Evolutionary conservation across 1,140 invertebrate genomes (phyloP).

Genomic region (Andricus grossulariae): DNA sequence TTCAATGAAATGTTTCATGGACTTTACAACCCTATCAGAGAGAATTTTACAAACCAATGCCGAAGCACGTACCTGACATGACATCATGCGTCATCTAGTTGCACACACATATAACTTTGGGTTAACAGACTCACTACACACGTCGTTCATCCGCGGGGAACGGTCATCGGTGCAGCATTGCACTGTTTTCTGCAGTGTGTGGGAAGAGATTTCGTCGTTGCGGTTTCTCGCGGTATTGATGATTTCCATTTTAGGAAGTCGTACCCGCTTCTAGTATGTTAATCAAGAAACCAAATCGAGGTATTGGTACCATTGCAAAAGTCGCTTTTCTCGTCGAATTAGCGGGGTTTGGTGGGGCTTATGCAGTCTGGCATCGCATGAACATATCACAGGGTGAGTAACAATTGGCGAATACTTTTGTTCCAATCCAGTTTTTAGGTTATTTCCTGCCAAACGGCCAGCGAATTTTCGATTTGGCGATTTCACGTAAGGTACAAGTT

Average conservation of each 20-base stretch:
- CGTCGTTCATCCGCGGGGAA: too few species aligned
- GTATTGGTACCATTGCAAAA: constrained; percentile 30
- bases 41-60: too few species aligned
- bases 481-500: neutral
- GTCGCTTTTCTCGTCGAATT: constrained; percentile 51
- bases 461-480: neutral
- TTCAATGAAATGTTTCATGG: too few species aligned
- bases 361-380: constrained; percentile 61
- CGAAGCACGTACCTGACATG: too few species aligned
- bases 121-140: too few species aligned
- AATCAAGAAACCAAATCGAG: constrained; percentile 54
- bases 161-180: too few species aligned
- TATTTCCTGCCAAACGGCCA: constrained; percentile 12
- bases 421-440: constrained; percentile 36
- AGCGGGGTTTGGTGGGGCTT: constrained; percentile 49
- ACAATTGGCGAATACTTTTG: constrained; percentile 31
- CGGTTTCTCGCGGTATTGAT: constrained; percentile 55
- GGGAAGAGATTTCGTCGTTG: neutral
- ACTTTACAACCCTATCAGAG: too few species aligned
- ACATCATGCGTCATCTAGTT: too few species aligned
- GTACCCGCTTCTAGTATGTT: constrained; percentile 66
- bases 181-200: neutral
- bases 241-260: constrained; percentile 74
- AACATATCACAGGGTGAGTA: constrained; percentile 68
- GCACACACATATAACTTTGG: too few species aligned